These are phyloP conservation scores for Rhyacophila brunnea DNA, from an alignment of 1,140 invertebrate genomes.

Conservation along the genomic window DNA sequence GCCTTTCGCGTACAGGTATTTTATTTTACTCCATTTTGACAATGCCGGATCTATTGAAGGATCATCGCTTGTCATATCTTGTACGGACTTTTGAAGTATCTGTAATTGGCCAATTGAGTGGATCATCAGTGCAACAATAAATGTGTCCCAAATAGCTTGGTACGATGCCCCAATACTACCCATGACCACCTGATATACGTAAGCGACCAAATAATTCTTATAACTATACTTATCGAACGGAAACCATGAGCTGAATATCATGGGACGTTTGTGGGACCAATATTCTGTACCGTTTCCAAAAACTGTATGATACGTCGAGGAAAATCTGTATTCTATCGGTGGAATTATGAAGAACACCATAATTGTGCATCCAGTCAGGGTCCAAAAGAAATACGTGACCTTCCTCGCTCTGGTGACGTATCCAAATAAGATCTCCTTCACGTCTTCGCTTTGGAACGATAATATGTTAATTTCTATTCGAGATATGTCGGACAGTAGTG, in stretches of 20 bases:
- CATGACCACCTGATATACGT: constrained; percentile 28
- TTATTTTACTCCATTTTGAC: not conserved
- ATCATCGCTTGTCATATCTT: constrained; percentile 17
- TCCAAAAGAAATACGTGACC: constrained; percentile 29
- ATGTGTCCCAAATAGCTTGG: constrained; percentile 33
- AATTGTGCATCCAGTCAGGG: constrained; percentile 25
- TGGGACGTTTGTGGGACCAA: constrained; percentile 25
- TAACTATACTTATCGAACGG: constrained; percentile 32
- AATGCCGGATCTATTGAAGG: not conserved
- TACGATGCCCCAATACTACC: constrained; percentile 29
- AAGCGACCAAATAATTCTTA: constrained; percentile 26
- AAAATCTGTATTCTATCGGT: constrained; percentile 28
- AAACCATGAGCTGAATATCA: constrained; percentile 38
- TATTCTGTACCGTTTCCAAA: constrained; percentile 30
- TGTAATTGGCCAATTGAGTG: constrained; percentile 33
- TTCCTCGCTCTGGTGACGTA: constrained; percentile 21
- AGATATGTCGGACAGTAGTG: constrained; percentile 17
- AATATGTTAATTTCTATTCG: constrained; percentile 26
- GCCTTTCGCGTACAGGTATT: too few relatives aligned
- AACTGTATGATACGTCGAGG: constrained; percentile 23
- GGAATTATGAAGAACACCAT: constrained; percentile 30
- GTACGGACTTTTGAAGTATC: constrained; percentile 27
- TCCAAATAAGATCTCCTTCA: constrained; percentile 8
- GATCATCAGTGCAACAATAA: constrained; percentile 32
- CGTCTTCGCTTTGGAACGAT: constrained; percentile 7